phyloP scores from a whole-genome alignment of 1,140 invertebrate genomes.

The Lithobius niger region DNA sequence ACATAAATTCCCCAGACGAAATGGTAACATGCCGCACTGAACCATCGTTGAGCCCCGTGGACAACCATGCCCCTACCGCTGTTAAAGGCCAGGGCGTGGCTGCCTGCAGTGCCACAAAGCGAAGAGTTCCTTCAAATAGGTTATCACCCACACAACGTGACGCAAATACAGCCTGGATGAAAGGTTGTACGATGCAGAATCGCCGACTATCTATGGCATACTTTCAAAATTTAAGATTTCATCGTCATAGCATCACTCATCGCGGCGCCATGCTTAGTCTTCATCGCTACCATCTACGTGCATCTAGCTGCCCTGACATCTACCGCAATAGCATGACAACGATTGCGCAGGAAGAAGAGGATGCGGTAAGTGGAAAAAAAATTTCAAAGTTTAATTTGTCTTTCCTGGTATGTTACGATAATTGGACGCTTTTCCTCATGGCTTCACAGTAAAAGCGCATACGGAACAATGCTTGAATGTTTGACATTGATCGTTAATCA shows the following conservation, averaged over 20 bases:
- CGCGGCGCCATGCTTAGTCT: slow-evolving; percentile 67
- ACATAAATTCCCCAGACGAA: neutral
- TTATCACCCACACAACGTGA: too few relatives aligned
- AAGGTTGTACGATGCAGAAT: neutral
- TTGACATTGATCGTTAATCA: too few relatives aligned
- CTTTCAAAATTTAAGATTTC: slow-evolving; percentile 19
- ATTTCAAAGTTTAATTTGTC: too few relatives aligned
- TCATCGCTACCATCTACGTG: slow-evolving; percentile 60
- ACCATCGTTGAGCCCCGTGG: neutral
- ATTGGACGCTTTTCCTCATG: too few relatives aligned
- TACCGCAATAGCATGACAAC: slow-evolving; percentile 80
- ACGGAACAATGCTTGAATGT: too few relatives aligned
- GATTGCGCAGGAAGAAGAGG: slow-evolving; percentile 57
- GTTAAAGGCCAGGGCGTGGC: neutral
- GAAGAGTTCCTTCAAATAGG: too few relatives aligned
- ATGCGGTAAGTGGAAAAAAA: slow-evolving; percentile 39
- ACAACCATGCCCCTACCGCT: neutral
- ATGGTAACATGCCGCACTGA: too few relatives aligned
- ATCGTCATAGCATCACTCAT: slow-evolving; percentile 45
- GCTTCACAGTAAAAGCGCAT: too few relatives aligned
- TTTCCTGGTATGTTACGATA: too few relatives aligned
- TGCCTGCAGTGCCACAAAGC: neutral
- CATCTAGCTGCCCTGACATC: slow-evolving; percentile 79
- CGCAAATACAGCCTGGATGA: neutral
- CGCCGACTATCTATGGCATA: slow-evolving; percentile 13